Conservation (phyloP, 2,113 vertebrate species). For the Mustela nigripes region DNA sequence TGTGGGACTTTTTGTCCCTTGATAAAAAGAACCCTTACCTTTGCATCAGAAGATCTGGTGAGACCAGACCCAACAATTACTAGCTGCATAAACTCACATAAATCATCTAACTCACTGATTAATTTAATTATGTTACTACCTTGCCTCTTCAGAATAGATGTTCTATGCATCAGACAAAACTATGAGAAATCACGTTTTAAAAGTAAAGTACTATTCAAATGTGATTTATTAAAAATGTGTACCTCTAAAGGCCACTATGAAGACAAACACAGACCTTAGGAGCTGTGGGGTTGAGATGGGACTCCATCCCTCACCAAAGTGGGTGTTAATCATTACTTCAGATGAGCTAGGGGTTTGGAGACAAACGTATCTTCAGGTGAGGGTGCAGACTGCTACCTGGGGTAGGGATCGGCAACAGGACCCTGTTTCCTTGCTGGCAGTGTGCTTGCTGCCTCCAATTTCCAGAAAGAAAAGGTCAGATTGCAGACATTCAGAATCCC, state of each 20-base stretch:
- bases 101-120: not conserved
- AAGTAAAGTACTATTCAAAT: not conserved
- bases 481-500: not conserved
- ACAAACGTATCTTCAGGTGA: not conserved
- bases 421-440: not conserved
- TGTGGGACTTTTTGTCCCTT: not conserved
- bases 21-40: not conserved
- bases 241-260: not conserved
- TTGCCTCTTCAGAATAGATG: not conserved
- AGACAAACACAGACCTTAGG: not conserved
- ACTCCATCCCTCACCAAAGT: accelerated
- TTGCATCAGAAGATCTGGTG: not conserved
- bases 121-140: not conserved
- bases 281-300: accelerated
- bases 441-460: not conserved
- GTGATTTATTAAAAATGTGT: not conserved
- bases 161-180: not conserved
- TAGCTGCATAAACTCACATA: not conserved
- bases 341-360: not conserved
- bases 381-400: not conserved
- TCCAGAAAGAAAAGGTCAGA: not conserved
- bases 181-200: constrained; percentile 21
- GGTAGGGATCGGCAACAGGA: not conserved
- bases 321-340: no score
- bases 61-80: not conserved